Conservation (phyloP, 2,797 vertebrate species). For the Vultur gryphus region DNA sequence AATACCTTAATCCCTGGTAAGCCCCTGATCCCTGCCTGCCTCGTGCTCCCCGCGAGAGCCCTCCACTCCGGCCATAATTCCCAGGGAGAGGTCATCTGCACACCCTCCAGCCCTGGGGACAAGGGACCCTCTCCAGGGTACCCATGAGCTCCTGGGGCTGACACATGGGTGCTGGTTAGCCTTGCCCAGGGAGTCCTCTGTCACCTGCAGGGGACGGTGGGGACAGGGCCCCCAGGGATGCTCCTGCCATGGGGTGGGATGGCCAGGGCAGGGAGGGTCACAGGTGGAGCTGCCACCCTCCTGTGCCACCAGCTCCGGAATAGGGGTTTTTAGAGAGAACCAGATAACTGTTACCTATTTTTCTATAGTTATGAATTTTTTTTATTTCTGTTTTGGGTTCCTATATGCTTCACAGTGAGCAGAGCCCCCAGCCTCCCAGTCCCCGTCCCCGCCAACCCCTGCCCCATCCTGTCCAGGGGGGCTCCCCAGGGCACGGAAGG, state of each 20-base stretch:
- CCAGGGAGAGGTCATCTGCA: background rate
- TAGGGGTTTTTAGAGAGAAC: background rate
- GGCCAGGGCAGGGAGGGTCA: background rate
- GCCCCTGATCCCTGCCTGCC: background rate
- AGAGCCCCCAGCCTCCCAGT: background rate
- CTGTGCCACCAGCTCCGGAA: background rate
- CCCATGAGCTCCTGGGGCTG: background rate
- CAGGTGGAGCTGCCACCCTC: background rate
- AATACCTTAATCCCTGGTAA: constrained; percentile 29
- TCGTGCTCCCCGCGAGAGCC: background rate
- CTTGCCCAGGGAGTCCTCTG: background rate
- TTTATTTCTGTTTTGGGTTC: background rate
- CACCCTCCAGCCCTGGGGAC: background rate
- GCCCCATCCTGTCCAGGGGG: background rate
- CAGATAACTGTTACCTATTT: background rate
- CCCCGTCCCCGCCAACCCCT: too few species aligned
- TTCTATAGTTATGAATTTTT: background rate
- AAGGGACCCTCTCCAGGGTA: background rate
- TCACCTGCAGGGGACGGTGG: background rate
- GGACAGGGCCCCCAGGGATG: background rate
- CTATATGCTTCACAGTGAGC: background rate
- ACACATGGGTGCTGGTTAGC: background rate
- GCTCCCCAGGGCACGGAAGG: background rate
- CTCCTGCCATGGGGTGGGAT: background rate
- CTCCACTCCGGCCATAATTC: background rate